Base-by-base conservation (phyloP, 2,888 invertebrate species). In the Apamea crenata region DNA sequence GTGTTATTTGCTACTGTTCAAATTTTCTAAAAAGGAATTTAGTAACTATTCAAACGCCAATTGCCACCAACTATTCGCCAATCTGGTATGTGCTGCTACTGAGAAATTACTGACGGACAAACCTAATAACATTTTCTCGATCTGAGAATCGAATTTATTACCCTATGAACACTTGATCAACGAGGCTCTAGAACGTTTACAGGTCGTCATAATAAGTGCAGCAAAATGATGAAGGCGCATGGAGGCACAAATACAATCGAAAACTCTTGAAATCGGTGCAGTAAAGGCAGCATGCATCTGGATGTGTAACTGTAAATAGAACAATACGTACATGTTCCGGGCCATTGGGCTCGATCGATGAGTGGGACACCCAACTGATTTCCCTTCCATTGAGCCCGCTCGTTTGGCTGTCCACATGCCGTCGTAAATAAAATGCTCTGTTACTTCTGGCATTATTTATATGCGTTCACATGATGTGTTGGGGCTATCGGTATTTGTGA, bases 271-370 rank as follows among this genome's bases (percentile, higher is more conserved):
- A 66, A 75, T 84, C n/a, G n/a, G 66, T 65, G 40, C 66, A 87
- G 53, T 73, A 77, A 77, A 78, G 68, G 80, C 74, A 73, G 74
- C 47, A 81, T 90, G 85, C 84, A 89, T 89, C 86, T 85, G 89
- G 90, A 92, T 93, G 92, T 91, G 91, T 91, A 90, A 91, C 91
- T 94, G 93, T 93, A 93, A 94, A 95, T 93, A 89, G 92, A 91
- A 95, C 94, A 95, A 94, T 94, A 94, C 91, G 91, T 90, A 89
- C 87, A 89, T 89, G 92, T 94, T 95, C 93, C 94, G 89, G 90
- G 77, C 94, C 94, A 95, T 92, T 94, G 95, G 90, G 85, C 91
- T 87, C 88, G 91, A 92, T 93, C 93, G 94, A 92, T 93, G 93
- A 93, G 91, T 92, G 94, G 93, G 77, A 75, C 91, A 78, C 74